Base-by-base conservation (phyloP, 2,797 vertebrate genomes). In the Rhodeus uyekii region DNA sequence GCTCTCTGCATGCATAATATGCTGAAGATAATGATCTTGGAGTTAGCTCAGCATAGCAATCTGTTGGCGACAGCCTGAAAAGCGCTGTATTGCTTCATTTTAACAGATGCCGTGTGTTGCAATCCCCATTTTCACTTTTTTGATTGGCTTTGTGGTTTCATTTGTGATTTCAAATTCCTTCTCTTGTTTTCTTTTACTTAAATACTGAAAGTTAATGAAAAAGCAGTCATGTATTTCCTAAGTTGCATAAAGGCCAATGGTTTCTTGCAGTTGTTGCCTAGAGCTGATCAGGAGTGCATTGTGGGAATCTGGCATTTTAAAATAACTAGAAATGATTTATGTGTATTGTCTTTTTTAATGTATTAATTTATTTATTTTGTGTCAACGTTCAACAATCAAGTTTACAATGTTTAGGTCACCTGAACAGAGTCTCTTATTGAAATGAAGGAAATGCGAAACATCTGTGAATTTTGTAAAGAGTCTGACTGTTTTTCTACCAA, bases 381-480 rank as follows among this genome's bases (percentile, higher is more conserved):
- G 64, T 90, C 75, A 38, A 39, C 1, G 68, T 86, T 77, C 46
- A n/a, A 46, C n/a, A 5, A 24, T 76, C 42, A 78, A 76, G 88
- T 91, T 91, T 89, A 85, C 91, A 88, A 89, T 86, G 16, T 92
- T 93, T 92, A 90, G 93, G 92, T 92, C 88, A 86, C 91, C 87
- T 4, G 61, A 81, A 86, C 77, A 44, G 67, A 89, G 87, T 87
- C 84, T 82, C 84, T 82, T 86, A 84, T 67, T 39, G 3, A 42
- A 87, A 65, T 81, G 72, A 61, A 86, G 48, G 71, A 82, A 76
- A 53, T 87, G 88, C 67, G 82, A 91, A 83, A 86, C 75, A 94
- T 91, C 93, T 95, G 94, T 95, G 93, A 94, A 94, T 95, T 95
- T 95, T 95, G 93, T 95, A 94, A 93, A 91, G 90, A 92, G 91